These are phyloP conservation scores for Matsumurasca onukii DNA, from an alignment of 1,140 invertebrate species.

Conservation along the genomic window DNA sequence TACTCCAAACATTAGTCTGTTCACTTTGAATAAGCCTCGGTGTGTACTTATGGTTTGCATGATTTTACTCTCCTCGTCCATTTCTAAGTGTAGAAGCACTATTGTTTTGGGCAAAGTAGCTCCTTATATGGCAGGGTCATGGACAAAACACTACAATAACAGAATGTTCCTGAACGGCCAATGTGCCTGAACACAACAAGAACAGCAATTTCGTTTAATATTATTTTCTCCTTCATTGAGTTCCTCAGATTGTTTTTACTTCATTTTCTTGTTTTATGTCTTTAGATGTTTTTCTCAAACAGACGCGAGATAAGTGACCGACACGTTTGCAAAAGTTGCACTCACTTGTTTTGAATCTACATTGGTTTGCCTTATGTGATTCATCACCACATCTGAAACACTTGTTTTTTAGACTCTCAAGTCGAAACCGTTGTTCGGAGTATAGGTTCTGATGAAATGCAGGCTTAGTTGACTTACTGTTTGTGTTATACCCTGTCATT, in stretches of 20 bases:
- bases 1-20: not conserved
- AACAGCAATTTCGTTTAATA: not conserved
- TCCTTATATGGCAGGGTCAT: no score
- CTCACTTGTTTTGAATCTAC: not conserved
- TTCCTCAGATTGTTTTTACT: constrained; percentile 1
- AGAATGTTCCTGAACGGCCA: no score
- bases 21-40: not conserved
- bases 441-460: no score
- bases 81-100: not conserved
- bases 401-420: no score
- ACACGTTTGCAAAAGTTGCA: not conserved
- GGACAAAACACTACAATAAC: no score
- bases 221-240: not conserved
- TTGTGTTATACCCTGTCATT: no score
- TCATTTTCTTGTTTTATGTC: not conserved
- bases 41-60: constrained; percentile 8
- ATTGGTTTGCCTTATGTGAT: not conserved
- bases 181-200: no score
- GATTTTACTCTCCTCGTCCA: not conserved
- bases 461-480: no score
- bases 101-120: no score
- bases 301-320: not conserved
- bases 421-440: no score
- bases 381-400: not conserved
- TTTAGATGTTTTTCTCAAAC: no score